Evolutionary conservation across 2,888 invertebrate species (phyloP).

Genomic region (Perdita meconis): DNA sequence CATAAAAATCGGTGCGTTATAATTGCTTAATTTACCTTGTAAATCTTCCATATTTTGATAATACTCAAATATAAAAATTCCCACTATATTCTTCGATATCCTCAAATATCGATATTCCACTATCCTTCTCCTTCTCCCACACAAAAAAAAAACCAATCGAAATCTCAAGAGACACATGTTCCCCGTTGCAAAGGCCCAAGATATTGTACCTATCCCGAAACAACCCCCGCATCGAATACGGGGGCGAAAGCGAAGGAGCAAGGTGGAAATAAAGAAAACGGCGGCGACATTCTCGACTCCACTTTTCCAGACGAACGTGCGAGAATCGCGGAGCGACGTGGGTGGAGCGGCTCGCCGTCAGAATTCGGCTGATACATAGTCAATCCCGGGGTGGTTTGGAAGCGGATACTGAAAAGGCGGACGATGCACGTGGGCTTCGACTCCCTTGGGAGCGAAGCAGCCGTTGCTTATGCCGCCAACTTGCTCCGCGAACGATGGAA

Average conservation of each 20-base stretch:
- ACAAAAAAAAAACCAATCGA: too few relatives aligned
- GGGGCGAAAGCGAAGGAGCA: background rate
- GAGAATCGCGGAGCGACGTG: constrained; percentile 48
- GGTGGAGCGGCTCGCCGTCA: constrained; percentile 26
- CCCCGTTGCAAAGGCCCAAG: too few relatives aligned
- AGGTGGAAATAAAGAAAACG: background rate
- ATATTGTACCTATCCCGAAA: too few relatives aligned
- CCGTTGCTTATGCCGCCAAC: constrained; percentile 49
- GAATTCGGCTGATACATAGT: constrained; percentile 78
- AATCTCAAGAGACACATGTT: too few relatives aligned
- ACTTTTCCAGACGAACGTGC: constrained; percentile 57
- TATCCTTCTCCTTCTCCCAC: too few relatives aligned
- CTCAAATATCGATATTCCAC: too few relatives aligned
- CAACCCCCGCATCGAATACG: too few relatives aligned
- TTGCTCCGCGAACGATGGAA: constrained; percentile 21
- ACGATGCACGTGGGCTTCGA: constrained; percentile 45
- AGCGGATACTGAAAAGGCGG: constrained; percentile 60
- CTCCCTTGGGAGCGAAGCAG: constrained; percentile 49
- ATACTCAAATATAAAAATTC: too few relatives aligned
- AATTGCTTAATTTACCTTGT: too few relatives aligned
- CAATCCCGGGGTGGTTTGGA: constrained; percentile 71
- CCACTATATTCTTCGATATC: too few relatives aligned
- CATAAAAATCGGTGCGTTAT: too few relatives aligned
- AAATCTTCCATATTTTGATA: too few relatives aligned
- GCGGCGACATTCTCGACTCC: background rate